Evolutionary conservation across 2,113 vertebrate species (phyloP), one percentile per base, ranked within the genome.

Genomic region (Tetraodon nigroviridis): DNA sequence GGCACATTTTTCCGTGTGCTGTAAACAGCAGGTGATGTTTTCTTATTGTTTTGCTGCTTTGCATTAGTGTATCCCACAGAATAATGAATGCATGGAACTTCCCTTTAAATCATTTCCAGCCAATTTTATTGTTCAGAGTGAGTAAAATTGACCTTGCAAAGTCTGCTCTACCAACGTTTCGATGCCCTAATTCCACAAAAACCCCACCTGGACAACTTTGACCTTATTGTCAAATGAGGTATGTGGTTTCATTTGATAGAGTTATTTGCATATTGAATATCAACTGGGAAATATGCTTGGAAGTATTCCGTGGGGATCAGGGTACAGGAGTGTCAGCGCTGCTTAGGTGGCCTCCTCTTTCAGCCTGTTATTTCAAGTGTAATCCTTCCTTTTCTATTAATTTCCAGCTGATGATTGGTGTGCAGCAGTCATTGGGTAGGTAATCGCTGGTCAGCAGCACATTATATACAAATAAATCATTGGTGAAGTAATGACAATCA

Each of bases 351-450:
- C 69, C 70, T 80, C 59, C 58, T 54, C 65, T 78, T 50, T 47
- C 52, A 42, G 32, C 37, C 62, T 58, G 60, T 74, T 78, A 76
- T 81, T 76, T 45, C 51, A 64, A 51, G 75, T 46, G 79, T 80
- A 75, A 77, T 80, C 73, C 61, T 55, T 51, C 76, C 32, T 51
- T 5, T 61, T 75, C 69, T 64, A 78, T 75, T 77, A 40, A 85
- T 85, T 86, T 84, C 81, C 82, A 86, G 83, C 61, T 64, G 81
- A 75, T 83, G 84, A 86, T 85, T 83, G 66, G 69, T 77, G 73
- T 64, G 67, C 72, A 57, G 67, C 47, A 41, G 56, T 60, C 66
- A 69, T 58, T 58, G 46, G 20, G 63, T n/a, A 63, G 29, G 68
- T 78, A 72, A 78, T 76, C 73, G 60, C 50, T 61, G 76, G 61